phyloP scores from a whole-genome alignment of 2,888 invertebrate genomes.

The Mimas tiliae region DNA sequence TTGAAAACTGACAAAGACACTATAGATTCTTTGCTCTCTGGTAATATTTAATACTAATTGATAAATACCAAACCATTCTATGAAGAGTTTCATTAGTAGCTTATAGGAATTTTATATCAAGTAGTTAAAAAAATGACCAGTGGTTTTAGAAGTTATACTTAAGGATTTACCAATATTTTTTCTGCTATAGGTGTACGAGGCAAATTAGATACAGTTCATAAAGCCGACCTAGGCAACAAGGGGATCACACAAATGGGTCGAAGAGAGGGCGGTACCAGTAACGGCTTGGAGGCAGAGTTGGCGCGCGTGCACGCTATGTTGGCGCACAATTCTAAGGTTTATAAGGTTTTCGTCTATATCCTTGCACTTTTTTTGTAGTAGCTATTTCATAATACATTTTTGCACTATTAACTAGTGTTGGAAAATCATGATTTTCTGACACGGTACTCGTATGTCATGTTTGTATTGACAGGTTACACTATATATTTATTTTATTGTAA shows the following conservation, averaged over 20 bases:
- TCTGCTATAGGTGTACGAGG: slow-evolving; percentile 66
- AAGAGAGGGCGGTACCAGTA: slow-evolving; percentile 32
- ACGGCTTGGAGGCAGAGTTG: slow-evolving; percentile 90
- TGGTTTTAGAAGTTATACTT: neutral
- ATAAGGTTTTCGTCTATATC: slow-evolving; percentile 86
- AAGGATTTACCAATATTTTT: neutral
- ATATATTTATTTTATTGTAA: no score
- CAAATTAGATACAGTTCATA: slow-evolving; percentile 64
- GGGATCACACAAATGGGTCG: slow-evolving; percentile 5
- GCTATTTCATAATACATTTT: slow-evolving; percentile 42
- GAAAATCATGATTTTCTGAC: no score
- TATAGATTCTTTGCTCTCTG: slow-evolving; percentile 75
- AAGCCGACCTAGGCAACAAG: slow-evolving; percentile 43
- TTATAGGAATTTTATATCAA: no score
- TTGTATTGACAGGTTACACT: no score
- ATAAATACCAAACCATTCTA: no score
- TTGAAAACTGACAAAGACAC: slow-evolving; percentile 77
- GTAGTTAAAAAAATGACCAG: no score
- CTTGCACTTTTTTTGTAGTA: slow-evolving; percentile 74
- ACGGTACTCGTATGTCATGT: no score
- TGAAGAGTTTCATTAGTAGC: no score
- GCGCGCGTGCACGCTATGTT: slow-evolving; percentile 93
- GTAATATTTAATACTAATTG: slow-evolving; percentile 43
- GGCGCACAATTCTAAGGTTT: slow-evolving; percentile 96
- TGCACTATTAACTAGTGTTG: neutral